phyloP scores from a whole-genome alignment of 2,797 vertebrate genomes.

The Rhinoraja longicauda region DNA sequence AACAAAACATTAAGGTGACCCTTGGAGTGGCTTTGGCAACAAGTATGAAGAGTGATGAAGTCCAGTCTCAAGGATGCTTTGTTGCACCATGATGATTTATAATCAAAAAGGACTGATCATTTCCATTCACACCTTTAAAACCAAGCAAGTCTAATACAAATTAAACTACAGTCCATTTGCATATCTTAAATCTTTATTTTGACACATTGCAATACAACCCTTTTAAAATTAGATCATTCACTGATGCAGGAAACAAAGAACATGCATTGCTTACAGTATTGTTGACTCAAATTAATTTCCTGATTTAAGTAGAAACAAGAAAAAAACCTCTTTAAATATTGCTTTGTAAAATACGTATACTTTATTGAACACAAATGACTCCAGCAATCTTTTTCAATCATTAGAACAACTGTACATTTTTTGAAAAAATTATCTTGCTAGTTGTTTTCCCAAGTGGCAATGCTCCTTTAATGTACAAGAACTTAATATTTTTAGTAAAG shows the following conservation, averaged over 20 bases:
- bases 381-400: neutral
- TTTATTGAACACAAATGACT: neutral
- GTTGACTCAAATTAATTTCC: neutral
- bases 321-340: neutral
- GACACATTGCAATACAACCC: neutral
- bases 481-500: neutral
- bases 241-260: neutral
- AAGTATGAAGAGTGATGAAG: neutral
- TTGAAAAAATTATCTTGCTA: neutral
- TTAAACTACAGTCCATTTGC: neutral
- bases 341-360: neutral
- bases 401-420: neutral
- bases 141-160: neutral
- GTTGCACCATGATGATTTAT: neutral
- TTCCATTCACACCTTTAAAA: neutral
- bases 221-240: neutral
- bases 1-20: no score
- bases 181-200: constrained; percentile 15
- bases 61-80: no score
- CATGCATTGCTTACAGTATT: neutral
- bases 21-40: no score
- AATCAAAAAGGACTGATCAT: neutral
- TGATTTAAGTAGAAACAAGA: neutral
- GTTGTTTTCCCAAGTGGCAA: neutral
- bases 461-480: neutral